Evolutionary conservation across 2,888 invertebrate species (phyloP).

Genomic region (Pristionchus entomophagus): DNA sequence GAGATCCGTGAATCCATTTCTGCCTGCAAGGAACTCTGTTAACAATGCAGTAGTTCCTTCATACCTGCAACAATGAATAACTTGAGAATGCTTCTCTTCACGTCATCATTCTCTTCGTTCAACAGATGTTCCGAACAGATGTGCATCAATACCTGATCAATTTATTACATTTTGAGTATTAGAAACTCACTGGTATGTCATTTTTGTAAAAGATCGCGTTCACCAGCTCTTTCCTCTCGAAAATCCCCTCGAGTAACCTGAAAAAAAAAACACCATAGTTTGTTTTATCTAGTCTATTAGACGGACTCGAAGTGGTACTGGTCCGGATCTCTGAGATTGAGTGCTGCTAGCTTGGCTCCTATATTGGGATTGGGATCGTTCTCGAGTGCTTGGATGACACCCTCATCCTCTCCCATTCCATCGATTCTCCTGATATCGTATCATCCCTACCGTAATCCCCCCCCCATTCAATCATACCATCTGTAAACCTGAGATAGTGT

Average conservation of each 20-base stretch:
- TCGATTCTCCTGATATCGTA: background rate
- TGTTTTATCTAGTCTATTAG: background rate
- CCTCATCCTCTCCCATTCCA: background rate
- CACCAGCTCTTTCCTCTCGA: conserved; percentile 52
- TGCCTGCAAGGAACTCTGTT: background rate
- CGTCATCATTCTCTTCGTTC: background rate
- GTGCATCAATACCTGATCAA: conserved; percentile 20
- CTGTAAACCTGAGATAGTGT: background rate
- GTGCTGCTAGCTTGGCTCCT: background rate
- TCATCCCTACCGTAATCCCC: background rate
- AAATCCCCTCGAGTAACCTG: conserved; percentile 53
- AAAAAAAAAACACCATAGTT: background rate
- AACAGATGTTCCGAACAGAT: background rate
- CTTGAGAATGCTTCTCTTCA: background rate
- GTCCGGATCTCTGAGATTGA: background rate
- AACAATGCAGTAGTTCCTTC: background rate
- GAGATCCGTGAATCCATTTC: background rate
- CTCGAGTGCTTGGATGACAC: background rate
- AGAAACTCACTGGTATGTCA: conserved; percentile 51
- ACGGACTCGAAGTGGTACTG: conserved; percentile 1
- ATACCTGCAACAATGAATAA: conserved; percentile 13
- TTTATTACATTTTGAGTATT: background rate
- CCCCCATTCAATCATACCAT: background rate
- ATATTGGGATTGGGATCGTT: background rate
- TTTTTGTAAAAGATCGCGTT: conserved; percentile 60